Evolutionary conservation across 30 jellyfish, hydroid and myxozoan genomes (phyloP), one percentile per base, ranked within the genome.

Genomic region (Turritopsis dohrnii): DNA sequence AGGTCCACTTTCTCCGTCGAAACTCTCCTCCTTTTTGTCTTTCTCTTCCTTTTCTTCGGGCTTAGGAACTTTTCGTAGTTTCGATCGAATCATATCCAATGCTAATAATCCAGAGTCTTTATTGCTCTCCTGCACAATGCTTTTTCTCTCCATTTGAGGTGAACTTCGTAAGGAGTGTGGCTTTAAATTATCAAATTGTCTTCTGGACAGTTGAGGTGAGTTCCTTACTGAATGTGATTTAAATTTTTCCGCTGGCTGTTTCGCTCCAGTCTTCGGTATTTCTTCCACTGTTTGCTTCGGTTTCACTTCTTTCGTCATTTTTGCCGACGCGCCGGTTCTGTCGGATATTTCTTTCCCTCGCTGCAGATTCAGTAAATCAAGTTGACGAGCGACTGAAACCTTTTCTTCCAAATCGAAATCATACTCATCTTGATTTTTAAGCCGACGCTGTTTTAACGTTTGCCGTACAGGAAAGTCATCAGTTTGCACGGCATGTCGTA

Each of bases 21-120:
- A 23, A 69, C 31, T 27, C 9, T 69, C 22, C 30, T 69, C 22
- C 7, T 23, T 23, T 60, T 60, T 23, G n/a, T 16, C 26, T 29
- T 24, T 20, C 30, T 54, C 29, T 80, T 80, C 87, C 28, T 26
- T 21, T 24, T 65, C 79, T 18, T 21, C 21, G 18, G 83, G 83
- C 21, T 69, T 54, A 0, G 53, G 75, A 28, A 80, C 80, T 53
- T 80, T 80, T n/a, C 53, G 29, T 52, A 80, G 26, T 80, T 80
- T 80, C 22, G 75, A 24, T 18, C 87, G 65, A 52, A 53, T 66
- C 28, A 25, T 53, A n/a, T 80, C 87, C 53, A 80, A 69, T 1
- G 81, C 87, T 53, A 18, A 41, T 8, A 53, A 21, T 31, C 54
- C 81, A n/a, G 54, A 75, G 8, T 80, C 54, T 29, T 79, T 26